Evolutionary conservation across 23 tunicate genomes (phyloP).

Genomic region (Ciona savignyi): DNA sequence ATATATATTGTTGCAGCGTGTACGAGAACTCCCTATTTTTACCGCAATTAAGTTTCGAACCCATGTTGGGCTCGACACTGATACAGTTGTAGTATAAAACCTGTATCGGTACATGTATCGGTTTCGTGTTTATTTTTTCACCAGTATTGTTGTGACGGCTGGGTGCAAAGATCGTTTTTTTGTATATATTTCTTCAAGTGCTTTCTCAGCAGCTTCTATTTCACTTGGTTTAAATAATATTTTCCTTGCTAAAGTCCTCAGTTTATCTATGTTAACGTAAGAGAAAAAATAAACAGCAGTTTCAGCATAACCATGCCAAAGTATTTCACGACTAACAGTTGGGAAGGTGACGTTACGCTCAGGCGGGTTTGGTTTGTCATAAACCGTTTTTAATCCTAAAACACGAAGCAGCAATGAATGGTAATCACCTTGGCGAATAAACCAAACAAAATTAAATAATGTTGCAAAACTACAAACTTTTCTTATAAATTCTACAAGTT

Average conservation of each 20-base stretch:
- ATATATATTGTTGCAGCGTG: no score
- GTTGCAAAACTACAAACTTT: not conserved
- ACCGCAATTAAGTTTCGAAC: no score
- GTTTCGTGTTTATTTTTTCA: no score
- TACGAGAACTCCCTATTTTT: no score
- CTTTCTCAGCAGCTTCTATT: not conserved
- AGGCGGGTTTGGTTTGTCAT: conserved; percentile 35
- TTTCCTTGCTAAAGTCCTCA: not conserved
- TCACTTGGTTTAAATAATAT: not conserved
- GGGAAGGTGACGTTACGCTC: conserved; percentile 19
- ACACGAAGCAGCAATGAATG: conserved; percentile 5
- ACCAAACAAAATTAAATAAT: conserved; percentile 19
- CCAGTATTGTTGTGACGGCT: no score
- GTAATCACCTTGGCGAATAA: conserved; percentile 27
- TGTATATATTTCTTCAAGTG: not conserved
- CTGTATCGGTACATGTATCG: no score
- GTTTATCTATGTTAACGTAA: conserved; percentile 22
- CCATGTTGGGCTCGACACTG: no score
- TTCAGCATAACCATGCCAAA: conserved; percentile 79
- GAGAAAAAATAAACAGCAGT: conserved; percentile 41
- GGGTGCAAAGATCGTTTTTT: no score
- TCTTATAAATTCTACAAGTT: not conserved
- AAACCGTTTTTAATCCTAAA: conserved; percentile 37
- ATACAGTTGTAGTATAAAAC: no score
- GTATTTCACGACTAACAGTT: conserved; percentile 41